Conservation (phyloP, 2,113 vertebrate species). For the Grallaria varia region DNA sequence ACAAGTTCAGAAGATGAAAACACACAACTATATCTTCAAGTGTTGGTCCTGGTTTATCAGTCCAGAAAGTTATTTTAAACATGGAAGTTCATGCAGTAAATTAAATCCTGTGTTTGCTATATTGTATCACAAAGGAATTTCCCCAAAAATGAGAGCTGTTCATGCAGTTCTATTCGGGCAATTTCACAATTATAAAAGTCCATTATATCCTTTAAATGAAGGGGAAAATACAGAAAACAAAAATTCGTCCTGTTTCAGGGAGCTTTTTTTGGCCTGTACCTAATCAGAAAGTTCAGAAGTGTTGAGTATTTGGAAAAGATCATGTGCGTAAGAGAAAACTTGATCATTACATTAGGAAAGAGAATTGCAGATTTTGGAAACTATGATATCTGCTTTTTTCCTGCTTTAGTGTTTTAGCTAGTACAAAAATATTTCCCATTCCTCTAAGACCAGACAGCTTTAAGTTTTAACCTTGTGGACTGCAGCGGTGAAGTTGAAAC, state of each 20-base stretch:
- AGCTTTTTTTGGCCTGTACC: not conserved
- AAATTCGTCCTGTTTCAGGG: not conserved
- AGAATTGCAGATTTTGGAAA: conserved; percentile 23
- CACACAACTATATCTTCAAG: not conserved
- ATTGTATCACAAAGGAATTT: not conserved
- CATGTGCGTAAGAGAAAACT: conserved; percentile 4
- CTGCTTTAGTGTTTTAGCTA: not conserved
- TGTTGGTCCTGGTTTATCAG: not conserved
- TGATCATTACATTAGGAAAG: not conserved
- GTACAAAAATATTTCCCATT: conserved; percentile 31
- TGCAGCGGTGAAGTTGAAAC: not conserved
- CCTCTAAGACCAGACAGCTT: conserved; percentile 4
- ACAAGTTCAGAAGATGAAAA: not conserved
- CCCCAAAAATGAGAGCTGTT: not conserved
- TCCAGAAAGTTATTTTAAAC: not conserved
- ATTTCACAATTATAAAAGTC: not conserved
- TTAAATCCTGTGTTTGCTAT: not conserved
- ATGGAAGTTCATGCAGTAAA: not conserved
- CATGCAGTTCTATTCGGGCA: not conserved
- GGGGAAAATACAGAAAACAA: not conserved
- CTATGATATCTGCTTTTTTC: not conserved
- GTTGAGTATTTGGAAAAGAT: conserved; percentile 10
- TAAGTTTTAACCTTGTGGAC: not conserved
- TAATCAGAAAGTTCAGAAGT: not conserved
- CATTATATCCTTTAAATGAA: not conserved